Evolutionary conservation across 2,888 invertebrate genomes (phyloP).

Genomic region (Nomada hirtipes): DNA sequence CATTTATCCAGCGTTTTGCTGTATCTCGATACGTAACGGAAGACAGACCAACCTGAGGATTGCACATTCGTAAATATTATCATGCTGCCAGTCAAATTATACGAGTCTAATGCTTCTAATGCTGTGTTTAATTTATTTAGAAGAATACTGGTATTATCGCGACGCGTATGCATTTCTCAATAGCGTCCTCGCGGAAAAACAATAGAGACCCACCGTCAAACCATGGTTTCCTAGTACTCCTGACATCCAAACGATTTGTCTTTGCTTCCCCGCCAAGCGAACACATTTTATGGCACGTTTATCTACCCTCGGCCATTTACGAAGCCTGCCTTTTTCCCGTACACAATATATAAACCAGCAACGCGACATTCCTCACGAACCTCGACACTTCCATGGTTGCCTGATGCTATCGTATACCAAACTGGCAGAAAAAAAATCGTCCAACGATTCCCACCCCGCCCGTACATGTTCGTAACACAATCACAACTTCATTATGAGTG

Average conservation of each 20-base stretch:
- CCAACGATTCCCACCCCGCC: neutral
- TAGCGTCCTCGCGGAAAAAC: slow-evolving; percentile 17
- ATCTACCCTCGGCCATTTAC: slow-evolving; percentile 71
- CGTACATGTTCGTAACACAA: neutral
- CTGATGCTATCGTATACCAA: slow-evolving; percentile 76
- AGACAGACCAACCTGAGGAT: too few species aligned
- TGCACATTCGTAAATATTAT: too few species aligned
- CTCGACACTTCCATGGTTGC: slow-evolving; percentile 74
- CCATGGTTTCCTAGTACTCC: slow-evolving; percentile 75
- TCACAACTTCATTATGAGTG: neutral
- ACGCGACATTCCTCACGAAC: slow-evolving; percentile 46
- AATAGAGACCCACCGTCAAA: slow-evolving; percentile 19
- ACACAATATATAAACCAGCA: slow-evolving; percentile 41
- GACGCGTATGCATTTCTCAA: neutral
- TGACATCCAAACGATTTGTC: slow-evolving; percentile 80
- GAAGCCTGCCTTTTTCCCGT: slow-evolving; percentile 45
- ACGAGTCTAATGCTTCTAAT: too few species aligned
- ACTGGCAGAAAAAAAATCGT: slow-evolving; percentile 73
- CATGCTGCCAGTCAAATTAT: too few species aligned
- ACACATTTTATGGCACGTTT: slow-evolving; percentile 73
- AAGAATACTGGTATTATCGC: neutral
- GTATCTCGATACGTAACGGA: too few species aligned
- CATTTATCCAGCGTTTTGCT: too few species aligned
- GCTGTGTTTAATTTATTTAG: too few species aligned
- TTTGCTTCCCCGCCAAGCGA: slow-evolving; percentile 69